Evolutionary conservation across 2,797 vertebrate species (phyloP), one percentile per base, ranked within the genome.

Genomic region (Ataeniobius toweri): DNA sequence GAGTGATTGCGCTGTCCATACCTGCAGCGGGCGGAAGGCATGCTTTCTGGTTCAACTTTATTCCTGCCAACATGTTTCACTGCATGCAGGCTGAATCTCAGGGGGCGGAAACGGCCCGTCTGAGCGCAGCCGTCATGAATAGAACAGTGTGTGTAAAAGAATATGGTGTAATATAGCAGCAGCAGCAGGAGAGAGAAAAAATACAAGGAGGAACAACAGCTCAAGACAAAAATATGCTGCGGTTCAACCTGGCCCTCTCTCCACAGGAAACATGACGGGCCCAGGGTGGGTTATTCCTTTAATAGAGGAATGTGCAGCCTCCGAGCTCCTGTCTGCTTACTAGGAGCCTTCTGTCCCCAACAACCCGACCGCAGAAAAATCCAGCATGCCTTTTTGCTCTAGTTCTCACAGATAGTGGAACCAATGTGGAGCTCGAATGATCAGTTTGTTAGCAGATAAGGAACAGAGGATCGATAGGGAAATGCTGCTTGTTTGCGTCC

Each of bases 1-100:
- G 93, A 1, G 98, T 99, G 93, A 99, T 98, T 93, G 97, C 97
- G 91, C 98, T 99, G 96, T 99, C 98, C 98, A 99, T 99, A 92
- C 95, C 97, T 98, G 92, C 16, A 93, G 84, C 59, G 14, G 36
- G 67, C 24, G n/a, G 67, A 46, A 26, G 67, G 65, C 65, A 24
- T 9, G 12, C 41, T 26, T 16, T 69, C 31, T 18, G 31, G 14
- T 39, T 24, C 6, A 39, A 14, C 3, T 41, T 22, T 41, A n/a
- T 28, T 78, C 50, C 26, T 46, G 51, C 71, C 39, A 22, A 28
- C 44, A 50, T 61, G 48, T 85, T 81, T 73, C 6, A 59, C 74
- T 67, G 41, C 73, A 39, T 2, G 58, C 79, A 77, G 79, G 75
- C 80, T 68, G 76, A 84, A 89, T 83, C 68, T 69, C 68, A 71